Conservation (phyloP, 2,888 invertebrate genomes). For the Alentia gelatinosa region DNA sequence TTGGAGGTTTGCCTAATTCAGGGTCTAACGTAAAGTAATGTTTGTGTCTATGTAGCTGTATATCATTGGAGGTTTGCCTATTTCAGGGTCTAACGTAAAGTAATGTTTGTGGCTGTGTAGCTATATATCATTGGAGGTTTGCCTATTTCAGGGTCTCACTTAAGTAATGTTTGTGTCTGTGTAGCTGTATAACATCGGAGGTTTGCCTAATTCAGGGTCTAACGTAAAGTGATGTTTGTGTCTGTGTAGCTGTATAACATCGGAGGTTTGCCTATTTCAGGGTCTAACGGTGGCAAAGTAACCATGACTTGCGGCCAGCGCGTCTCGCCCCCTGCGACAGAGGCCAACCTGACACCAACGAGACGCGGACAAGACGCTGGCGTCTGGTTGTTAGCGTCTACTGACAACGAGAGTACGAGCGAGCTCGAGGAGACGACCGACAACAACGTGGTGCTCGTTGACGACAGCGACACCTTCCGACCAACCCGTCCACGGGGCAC, state of each 20-base stretch:
- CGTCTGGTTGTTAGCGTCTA: background rate
- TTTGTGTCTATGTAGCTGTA: background rate
- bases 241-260: background rate
- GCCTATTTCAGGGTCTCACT: background rate
- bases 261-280: background rate
- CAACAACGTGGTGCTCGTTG: slow-evolving; percentile 16
- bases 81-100: background rate
- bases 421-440: slow-evolving; percentile 14
- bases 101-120: background rate
- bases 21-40: too few relatives aligned
- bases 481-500: background rate
- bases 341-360: background rate
- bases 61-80: background rate
- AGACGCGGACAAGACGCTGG: background rate
- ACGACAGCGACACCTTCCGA: background rate
- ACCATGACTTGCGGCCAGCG: slow-evolving; percentile 49
- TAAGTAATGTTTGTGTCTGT: background rate
- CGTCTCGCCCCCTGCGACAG: background rate
- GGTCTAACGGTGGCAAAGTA: slow-evolving; percentile 47
- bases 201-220: background rate
- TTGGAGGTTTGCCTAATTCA: background rate
- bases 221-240: too few relatives aligned
- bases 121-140: background rate
- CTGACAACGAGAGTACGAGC: background rate
- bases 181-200: background rate